Evolutionary conservation across 2,888 invertebrate genomes (phyloP), one percentile per base, ranked within the genome.

Genomic region (Ganaspis brasiliensis): DNA sequence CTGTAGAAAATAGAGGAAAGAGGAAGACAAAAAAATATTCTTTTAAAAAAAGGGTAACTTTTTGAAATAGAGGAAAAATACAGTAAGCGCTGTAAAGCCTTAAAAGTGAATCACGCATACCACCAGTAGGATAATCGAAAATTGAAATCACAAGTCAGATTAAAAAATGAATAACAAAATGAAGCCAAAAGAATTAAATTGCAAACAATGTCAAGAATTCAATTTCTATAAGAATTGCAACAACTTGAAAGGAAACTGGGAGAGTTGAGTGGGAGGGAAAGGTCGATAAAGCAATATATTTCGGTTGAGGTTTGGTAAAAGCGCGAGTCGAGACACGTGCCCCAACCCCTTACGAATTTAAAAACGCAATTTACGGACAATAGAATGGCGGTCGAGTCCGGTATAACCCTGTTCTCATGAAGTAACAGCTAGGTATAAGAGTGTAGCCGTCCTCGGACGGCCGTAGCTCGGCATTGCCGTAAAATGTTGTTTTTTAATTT

Each of bases 401-500:
- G 86, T 85, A n/a, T n/a, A 86, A 87, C 85, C 86, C 84, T 83
- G 80, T 80, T 61, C 67, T 72, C 24, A 31, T 57, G 40, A 55
- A 55, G 52, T 63, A 63, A 67, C 56, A 61, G 61, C 57, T 19
- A 45, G 31, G 49, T 67, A 71, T 56, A 72, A 59, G 79, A 55
- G 76, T 78, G 76, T 78, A 79, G 80, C 76, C 79, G 74, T 76
- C 74, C 78, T 77, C 81, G 83, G 81, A 81, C 77, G 78, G 72
- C 76, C 72, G 72, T 72, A 72, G 63, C 82, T 71, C 78, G 67
- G 74, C 75, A 77, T 81, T 79, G 79, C 87, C 88, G 87, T 89
- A 87, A 91, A 89, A 89, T 89, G 90, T 91, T 91, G 90, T 90
- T 90, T 91, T 91, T 90, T 90, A 90, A 91, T 90, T 91, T 91